Percentiles rank a stretch among this genome's conserved stretches.
These are phyloP conservation scores for Mus pahari DNA, from an alignment of 2,113 vertebrate species.

Conservation along the genomic window DNA sequence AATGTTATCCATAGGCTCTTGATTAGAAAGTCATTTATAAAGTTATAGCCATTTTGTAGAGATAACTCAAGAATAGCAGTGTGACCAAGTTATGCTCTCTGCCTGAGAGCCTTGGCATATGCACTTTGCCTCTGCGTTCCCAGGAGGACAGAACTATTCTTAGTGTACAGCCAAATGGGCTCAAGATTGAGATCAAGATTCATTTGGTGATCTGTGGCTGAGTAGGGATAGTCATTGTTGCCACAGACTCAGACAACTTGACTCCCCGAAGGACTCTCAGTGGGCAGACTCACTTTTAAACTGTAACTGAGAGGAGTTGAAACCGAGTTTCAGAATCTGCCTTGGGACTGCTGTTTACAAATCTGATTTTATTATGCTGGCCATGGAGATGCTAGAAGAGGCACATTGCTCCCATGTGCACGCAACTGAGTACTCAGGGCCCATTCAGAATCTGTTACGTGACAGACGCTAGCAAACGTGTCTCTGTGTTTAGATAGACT, in stretches of 20 bases:
- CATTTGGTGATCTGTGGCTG: not conserved
- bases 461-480: not conserved
- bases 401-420: not conserved
- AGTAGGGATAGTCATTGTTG: not conserved
- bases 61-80: not conserved
- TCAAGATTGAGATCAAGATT: not conserved
- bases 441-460: not conserved
- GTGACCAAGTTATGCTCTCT: not conserved
- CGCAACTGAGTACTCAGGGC: not conserved
- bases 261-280: not conserved
- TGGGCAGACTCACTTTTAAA: not conserved
- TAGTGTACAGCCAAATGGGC: not conserved
- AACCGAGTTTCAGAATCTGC: not conserved
- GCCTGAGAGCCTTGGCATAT: not conserved
- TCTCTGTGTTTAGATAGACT: not conserved
- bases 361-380: not conserved
- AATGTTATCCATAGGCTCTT: not conserved
- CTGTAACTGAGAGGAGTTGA: not conserved
- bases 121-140: not conserved
- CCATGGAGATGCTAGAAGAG: not conserved
- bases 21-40: not conserved
- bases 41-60: not conserved
- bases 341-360: not conserved
- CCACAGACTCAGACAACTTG: not conserved
- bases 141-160: not conserved